These are phyloP conservation scores for Pristis pectinata DNA, from an alignment of 2,797 vertebrate species.

Conservation along the genomic window DNA sequence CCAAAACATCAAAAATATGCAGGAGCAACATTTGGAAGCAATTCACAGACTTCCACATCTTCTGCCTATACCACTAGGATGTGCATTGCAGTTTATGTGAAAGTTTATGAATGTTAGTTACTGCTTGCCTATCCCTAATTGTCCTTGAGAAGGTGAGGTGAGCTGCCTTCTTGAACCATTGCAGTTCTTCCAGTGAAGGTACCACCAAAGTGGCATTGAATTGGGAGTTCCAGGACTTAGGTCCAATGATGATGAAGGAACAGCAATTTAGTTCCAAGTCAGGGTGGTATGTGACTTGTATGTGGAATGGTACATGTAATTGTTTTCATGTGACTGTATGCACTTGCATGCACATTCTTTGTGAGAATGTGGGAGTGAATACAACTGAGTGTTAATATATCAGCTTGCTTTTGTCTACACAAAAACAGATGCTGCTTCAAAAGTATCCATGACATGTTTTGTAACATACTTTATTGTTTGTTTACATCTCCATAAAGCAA, in stretches of 20 bases:
- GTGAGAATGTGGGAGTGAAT: not conserved
- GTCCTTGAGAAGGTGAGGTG: too few species aligned
- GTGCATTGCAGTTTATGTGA: not conserved
- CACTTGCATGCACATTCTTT: not conserved
- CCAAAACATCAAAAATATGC: not conserved
- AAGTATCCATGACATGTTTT: not conserved
- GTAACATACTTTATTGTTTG: not conserved
- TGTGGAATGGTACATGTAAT: not conserved
- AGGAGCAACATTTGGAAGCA: not conserved
- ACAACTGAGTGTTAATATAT: not conserved
- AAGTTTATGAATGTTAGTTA: not conserved
- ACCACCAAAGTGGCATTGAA: too few species aligned
- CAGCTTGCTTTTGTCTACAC: not conserved
- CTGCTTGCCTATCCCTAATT: not conserved
- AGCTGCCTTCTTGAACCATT: too few species aligned
- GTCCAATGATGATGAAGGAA: too few species aligned
- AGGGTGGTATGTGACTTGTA: not conserved
- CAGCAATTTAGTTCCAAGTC: too few species aligned
- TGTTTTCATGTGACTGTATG: not conserved
- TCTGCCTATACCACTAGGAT: not conserved
- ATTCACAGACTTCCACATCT: not conserved
- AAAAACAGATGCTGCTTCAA: not conserved
- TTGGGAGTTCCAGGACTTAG: too few species aligned
- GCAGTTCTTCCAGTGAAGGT: too few species aligned
- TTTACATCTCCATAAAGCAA: too few species aligned